Evolutionary conservation across 2,113 vertebrate species (phyloP).

Genomic region (Ophiodon elongatus): DNA sequence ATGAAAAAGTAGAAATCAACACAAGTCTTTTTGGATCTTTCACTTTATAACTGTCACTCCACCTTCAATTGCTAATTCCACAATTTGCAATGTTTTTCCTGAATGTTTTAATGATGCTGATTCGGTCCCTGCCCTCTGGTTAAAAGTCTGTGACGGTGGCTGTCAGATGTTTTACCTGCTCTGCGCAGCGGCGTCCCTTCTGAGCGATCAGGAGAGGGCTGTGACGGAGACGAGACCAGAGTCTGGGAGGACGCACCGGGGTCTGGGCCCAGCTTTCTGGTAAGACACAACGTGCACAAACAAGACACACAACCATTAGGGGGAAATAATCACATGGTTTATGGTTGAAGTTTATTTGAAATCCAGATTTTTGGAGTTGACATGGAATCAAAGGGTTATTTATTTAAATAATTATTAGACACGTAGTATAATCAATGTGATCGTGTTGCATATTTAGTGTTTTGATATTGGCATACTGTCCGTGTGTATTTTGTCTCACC

Average conservation of each 20-base stretch:
- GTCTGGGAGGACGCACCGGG: conserved; percentile 82
- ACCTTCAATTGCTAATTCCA: neutral
- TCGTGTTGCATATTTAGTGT: neutral
- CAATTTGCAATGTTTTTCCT: neutral
- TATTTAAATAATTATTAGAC: neutral
- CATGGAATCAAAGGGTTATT: neutral
- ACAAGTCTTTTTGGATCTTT: neutral
- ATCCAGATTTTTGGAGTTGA: neutral
- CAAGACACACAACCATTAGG: conserved; percentile 24
- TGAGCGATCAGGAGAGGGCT: conserved; percentile 81
- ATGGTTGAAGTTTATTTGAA: neutral
- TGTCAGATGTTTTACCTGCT: conserved; percentile 83
- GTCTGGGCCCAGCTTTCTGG: conserved; percentile 89
- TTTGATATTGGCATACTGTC: neutral
- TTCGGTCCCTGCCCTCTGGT: neutral
- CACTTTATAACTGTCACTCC: neutral
- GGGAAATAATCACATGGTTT: neutral
- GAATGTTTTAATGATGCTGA: neutral
- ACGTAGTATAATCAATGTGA: neutral
- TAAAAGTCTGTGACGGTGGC: neutral
- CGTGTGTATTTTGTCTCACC: conserved; percentile 74
- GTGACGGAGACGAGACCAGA: conserved; percentile 82
- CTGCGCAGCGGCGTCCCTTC: conserved; percentile 91
- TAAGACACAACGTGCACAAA: conserved; percentile 16
- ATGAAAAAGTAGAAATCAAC: neutral